Evolutionary conservation across 2,113 vertebrate species (phyloP).

Genomic region (Equus przewalskii): DNA sequence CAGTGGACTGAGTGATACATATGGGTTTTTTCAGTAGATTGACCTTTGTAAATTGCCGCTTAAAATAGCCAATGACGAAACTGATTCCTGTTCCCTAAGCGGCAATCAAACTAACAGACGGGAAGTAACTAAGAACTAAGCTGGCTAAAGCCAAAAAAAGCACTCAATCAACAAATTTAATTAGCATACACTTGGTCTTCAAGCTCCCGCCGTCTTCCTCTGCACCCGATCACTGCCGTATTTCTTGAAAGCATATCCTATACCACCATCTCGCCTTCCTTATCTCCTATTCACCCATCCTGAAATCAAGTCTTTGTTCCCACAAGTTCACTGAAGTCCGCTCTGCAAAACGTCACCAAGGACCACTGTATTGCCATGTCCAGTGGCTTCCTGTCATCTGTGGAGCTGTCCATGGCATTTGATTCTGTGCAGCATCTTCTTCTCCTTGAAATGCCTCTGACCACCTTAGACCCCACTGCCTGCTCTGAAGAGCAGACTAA

Average conservation of each 20-base stretch:
- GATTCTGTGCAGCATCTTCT: not conserved
- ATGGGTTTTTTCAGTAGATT: slow-evolving; percentile 39
- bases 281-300: not conserved
- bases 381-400: not conserved
- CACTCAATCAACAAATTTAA: slow-evolving; percentile 74
- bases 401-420: fast-evolving
- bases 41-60: slow-evolving; percentile 72
- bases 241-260: not conserved
- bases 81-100: slow-evolving; percentile 59
- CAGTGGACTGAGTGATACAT: not conserved
- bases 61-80: slow-evolving; percentile 70
- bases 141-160: slow-evolving; percentile 45
- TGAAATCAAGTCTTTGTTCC: not conserved
- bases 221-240: not conserved
- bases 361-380: not conserved
- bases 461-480: not conserved
- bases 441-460: not conserved
- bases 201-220: not conserved
- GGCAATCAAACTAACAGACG: slow-evolving; percentile 77
- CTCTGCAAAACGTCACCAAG: not conserved
- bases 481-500: not conserved
- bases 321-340: not conserved
- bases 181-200: slow-evolving; percentile 47
- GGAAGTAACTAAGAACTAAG: slow-evolving; percentile 79
- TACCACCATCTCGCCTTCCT: not conserved